phyloP scores from a whole-genome alignment of 2,888 invertebrate species.

The Meliscaeva auricollis region DNA sequence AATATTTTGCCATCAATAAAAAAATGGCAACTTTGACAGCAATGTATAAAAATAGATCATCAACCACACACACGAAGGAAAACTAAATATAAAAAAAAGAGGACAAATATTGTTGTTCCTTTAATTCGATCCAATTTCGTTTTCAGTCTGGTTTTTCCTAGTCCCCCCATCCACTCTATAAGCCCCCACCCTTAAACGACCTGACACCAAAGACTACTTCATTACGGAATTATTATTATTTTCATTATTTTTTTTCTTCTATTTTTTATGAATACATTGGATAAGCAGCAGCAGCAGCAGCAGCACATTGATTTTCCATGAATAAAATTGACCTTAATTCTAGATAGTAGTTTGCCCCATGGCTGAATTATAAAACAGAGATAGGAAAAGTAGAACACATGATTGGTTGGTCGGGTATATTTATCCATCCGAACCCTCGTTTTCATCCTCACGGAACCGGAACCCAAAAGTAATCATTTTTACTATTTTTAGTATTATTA shows the following conservation, averaged over 20 bases:
- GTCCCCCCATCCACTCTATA: neutral
- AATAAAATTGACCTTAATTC: slow-evolving; percentile 74
- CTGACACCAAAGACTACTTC: slow-evolving; percentile 43
- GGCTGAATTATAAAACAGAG: slow-evolving; percentile 11
- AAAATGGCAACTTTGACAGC: slow-evolving; percentile 2
- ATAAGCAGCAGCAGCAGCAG: no score
- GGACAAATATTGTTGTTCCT: slow-evolving; percentile 14
- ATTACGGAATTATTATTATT: slow-evolving; percentile 52
- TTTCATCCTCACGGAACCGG: neutral
- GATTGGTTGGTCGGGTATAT: neutral
- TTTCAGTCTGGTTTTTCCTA: slow-evolving; percentile 2
- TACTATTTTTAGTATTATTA: slow-evolving; percentile 31
- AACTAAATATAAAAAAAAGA: neutral
- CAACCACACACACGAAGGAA: no score
- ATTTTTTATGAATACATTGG: slow-evolving; percentile 41
- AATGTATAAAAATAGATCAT: neutral
- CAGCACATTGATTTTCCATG: slow-evolving; percentile 70
- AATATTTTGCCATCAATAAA: slow-evolving; percentile 39
- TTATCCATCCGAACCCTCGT: neutral
- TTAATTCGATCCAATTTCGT: neutral
- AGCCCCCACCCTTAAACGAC: slow-evolving; percentile 22
- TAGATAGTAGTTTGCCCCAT: slow-evolving; percentile 14
- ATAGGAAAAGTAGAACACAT: slow-evolving; percentile 31
- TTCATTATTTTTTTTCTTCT: neutral
- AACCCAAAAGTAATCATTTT: slow-evolving; percentile 19